phyloP scores from a whole-genome alignment of 2,113 vertebrate species.

The Nesospiza acunhae region DNA sequence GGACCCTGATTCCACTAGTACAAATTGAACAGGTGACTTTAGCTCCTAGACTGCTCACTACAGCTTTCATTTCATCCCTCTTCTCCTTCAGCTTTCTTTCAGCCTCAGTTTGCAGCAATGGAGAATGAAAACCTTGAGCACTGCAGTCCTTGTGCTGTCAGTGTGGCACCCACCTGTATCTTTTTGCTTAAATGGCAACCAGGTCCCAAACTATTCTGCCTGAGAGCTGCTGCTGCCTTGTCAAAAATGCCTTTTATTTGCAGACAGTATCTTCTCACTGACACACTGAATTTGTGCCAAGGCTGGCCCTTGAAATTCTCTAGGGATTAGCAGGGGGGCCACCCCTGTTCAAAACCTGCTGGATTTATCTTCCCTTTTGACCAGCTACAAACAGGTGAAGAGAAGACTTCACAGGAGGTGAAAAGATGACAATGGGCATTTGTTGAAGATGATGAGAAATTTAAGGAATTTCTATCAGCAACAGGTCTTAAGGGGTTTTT shows the following conservation, averaged over 20 bases:
- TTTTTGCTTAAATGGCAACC: not conserved
- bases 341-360: not conserved
- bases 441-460: not conserved
- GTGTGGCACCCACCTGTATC: not conserved
- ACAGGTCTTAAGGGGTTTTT: not conserved
- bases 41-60: not conserved
- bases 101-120: not conserved
- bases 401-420: not conserved
- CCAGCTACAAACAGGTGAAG: not conserved
- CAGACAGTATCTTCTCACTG: not conserved
- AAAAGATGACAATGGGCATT: not conserved
- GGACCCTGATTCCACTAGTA: not conserved
- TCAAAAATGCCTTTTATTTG: not conserved
- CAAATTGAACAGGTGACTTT: not conserved
- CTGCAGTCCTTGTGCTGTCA: not conserved
- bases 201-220: not conserved
- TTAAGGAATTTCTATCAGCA: not conserved
- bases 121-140: not conserved
- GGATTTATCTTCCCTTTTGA: not conserved
- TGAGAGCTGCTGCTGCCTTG: not conserved
- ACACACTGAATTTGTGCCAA: not conserved
- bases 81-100: slow-evolving; percentile 6
- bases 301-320: not conserved
- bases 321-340: not conserved
- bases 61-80: not conserved